phyloP scores from a whole-genome alignment of 2,797 vertebrate species.

The Enteromius radiatus region DNA sequence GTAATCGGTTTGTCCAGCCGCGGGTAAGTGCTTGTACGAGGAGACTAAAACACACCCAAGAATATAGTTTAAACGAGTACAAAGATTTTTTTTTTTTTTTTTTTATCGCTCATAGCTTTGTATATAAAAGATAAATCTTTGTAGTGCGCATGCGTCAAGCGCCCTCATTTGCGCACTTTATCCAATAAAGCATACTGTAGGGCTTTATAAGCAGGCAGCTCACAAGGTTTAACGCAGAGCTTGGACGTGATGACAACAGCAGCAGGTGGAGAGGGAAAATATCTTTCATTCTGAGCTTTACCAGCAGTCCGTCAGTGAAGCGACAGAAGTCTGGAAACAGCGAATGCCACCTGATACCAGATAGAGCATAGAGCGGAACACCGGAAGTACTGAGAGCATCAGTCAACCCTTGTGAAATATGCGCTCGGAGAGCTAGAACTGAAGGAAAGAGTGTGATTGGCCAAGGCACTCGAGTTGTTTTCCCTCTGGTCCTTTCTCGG shows the following conservation, averaged over 20 bases:
- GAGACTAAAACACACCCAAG: background rate
- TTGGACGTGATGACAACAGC: conserved; percentile 1
- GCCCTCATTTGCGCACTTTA: no score
- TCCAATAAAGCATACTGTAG: no score
- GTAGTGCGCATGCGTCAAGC: background rate
- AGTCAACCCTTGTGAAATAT: conserved; percentile 16
- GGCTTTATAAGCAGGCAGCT: background rate
- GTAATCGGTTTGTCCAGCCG: background rate
- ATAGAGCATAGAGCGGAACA: conserved; percentile 14
- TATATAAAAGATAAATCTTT: background rate
- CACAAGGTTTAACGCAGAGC: background rate
- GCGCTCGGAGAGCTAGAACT: conserved; percentile 9
- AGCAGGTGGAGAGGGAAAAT: background rate
- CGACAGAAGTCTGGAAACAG: conserved; percentile 4
- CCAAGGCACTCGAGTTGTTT: background rate
- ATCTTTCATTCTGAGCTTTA: conserved; percentile 15
- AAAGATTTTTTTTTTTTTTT: no score
- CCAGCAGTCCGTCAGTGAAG: conserved; percentile 18
- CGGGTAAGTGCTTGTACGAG: background rate
- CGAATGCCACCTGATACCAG: conserved; percentile 29
- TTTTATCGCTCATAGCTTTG: background rate
- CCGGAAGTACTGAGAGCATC: conserved; percentile 27
- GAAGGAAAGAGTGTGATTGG: conserved; percentile 15
- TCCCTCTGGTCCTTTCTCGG: conserved; percentile 7
- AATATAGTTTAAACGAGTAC: background rate